Conservation (phyloP, 2,113 vertebrate genomes). For the Apus apus region DNA sequence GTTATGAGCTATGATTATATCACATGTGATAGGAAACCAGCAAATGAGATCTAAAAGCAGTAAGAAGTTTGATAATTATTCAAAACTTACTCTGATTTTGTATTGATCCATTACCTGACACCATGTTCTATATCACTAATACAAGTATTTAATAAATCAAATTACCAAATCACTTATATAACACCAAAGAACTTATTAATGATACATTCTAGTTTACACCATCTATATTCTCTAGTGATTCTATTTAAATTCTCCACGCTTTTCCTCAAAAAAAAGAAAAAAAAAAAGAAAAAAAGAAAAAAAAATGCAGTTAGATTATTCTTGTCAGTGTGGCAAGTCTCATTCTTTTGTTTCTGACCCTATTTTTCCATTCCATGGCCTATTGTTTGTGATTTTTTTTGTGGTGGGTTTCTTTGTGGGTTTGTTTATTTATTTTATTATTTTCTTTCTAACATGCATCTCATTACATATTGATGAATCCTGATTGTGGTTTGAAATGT, state of each 20-base stretch:
- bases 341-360: background rate
- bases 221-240: background rate
- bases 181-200: background rate
- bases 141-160: background rate
- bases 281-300: too few relatives aligned
- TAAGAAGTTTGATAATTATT: background rate
- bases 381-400: background rate
- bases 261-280: background rate
- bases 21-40: background rate
- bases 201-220: background rate
- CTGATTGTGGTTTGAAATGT: background rate
- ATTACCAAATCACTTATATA: background rate
- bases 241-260: background rate
- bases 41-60: background rate
- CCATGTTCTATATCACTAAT: background rate
- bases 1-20: background rate
- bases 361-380: background rate
- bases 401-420: background rate
- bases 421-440: background rate
- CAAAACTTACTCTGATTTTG: background rate
- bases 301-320: background rate
- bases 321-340: background rate
- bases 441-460: background rate
- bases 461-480: background rate
- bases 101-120: background rate